Evolutionary conservation across 2,888 invertebrate genomes (phyloP).

Genomic region (Dermolepida albohirtum): DNA sequence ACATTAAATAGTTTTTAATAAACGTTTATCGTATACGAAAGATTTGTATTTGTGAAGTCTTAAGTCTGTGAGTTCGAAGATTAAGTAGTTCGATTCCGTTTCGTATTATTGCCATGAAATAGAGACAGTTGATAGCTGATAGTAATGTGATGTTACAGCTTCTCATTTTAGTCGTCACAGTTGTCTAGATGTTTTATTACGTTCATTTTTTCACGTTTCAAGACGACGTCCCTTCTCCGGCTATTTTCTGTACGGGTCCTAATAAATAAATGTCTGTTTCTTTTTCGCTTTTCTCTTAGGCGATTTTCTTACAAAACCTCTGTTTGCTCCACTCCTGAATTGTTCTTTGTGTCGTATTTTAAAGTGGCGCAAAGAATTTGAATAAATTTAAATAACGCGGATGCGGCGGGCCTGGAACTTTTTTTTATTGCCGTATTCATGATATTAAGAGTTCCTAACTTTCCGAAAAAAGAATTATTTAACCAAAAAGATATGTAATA

Average conservation of each 20-base stretch:
- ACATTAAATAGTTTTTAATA: no score
- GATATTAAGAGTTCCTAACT: no score
- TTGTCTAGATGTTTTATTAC: conserved; percentile 14
- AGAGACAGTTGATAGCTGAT: conserved; percentile 2
- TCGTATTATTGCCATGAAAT: neutral
- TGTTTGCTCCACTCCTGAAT: conserved; percentile 10
- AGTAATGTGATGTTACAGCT: conserved; percentile 3
- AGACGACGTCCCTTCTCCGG: neutral
- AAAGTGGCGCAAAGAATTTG: neutral
- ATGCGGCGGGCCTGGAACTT: neutral
- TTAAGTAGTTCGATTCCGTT: conserved; percentile 1
- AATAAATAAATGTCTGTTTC: conserved; percentile 6
- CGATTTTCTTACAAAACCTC: conserved; percentile 5
- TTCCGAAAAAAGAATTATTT: no score
- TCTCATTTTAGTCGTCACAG: conserved; percentile 9
- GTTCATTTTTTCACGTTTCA: conserved; percentile 1
- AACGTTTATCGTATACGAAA: no score
- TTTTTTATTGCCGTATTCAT: neutral
- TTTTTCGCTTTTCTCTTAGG: neutral
- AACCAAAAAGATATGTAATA: no score
- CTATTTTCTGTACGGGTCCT: neutral
- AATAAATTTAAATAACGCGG: conserved; percentile 9
- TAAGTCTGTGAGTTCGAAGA: no score
- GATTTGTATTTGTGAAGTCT: no score
- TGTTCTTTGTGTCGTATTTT: neutral